Evolutionary conservation across 2,113 vertebrate genomes (phyloP), one percentile per base, ranked within the genome.

Genomic region (Petromus typicus): DNA sequence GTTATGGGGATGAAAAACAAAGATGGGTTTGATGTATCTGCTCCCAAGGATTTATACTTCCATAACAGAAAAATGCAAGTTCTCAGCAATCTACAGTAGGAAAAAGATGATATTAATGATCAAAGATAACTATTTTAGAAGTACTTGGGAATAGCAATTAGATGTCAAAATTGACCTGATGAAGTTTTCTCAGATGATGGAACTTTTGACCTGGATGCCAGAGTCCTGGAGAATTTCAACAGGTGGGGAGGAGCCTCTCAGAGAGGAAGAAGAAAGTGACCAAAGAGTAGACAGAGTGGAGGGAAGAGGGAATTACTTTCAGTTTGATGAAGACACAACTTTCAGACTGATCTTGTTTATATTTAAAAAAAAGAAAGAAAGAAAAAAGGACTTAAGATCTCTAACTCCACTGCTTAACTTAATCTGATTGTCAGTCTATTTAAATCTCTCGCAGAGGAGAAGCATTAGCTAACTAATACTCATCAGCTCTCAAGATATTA

Each of bases 401-500:
- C 56, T 91, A 89, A 76, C 11, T 56, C 80, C 23, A 80, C 13
- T 79, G n/a, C 43, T 85, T 90, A 73, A 87, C 10, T 80, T 84
- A 75, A 93, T 86, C 57, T 96, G 20, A 75, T 67, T 86, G 45
- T 76, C 88, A 87, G 34, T 87, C 79, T 57, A 86, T 51, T 90
- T 59, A 45, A 71, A n/a, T 61, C 48, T 94, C 67, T 84, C 82
- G 93, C 16, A 86, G 16, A 43, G 16, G 71, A 90, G 95, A 94
- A 76, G n/a, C 57, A 90, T 79, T 85, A 87, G 43, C 43, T 76
- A 81, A 95, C 56, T 75, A 93, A 94, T 92, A 86, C 27, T 76
- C 73, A 92, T 64, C 86, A 80, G 80, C 25, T 95, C 71, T 88
- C 87, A 86, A 90, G 81, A 87, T 63, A 85, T 7, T 79, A 96